Conservation (phyloP, 2,113 vertebrate species). For the Anhinga anhinga region DNA sequence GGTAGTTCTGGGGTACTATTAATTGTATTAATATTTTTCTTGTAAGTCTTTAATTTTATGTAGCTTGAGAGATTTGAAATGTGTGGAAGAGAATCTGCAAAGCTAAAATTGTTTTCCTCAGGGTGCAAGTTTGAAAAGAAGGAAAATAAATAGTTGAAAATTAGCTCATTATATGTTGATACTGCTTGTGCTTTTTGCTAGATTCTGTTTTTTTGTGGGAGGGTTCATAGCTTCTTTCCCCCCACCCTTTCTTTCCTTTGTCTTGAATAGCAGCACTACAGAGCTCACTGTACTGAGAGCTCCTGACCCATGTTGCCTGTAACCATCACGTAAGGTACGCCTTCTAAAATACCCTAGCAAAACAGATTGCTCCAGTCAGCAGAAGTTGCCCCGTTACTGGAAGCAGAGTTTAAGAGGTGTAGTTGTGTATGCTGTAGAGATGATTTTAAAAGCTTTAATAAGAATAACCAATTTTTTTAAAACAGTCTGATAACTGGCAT, state of each 20-base stretch:
- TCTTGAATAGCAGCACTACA: neutral
- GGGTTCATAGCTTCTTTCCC: neutral
- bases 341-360: neutral
- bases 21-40: neutral
- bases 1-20: neutral
- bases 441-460: neutral
- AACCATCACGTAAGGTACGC: neutral
- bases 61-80: neutral
- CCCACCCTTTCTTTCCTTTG: neutral
- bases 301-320: neutral
- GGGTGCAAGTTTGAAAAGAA: neutral
- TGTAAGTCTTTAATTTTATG: neutral
- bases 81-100: neutral
- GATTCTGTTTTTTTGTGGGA: neutral
- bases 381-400: neutral
- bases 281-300: neutral
- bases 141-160: neutral
- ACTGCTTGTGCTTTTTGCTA: neutral
- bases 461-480: neutral
- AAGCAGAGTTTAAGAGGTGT: neutral
- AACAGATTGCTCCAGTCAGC: neutral
- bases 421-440: neutral
- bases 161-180: neutral
- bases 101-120: neutral
- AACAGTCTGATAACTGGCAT: neutral